These are phyloP conservation scores for Panulirus ornatus DNA, from an alignment of 1,140 invertebrate genomes.

Conservation along the genomic window DNA sequence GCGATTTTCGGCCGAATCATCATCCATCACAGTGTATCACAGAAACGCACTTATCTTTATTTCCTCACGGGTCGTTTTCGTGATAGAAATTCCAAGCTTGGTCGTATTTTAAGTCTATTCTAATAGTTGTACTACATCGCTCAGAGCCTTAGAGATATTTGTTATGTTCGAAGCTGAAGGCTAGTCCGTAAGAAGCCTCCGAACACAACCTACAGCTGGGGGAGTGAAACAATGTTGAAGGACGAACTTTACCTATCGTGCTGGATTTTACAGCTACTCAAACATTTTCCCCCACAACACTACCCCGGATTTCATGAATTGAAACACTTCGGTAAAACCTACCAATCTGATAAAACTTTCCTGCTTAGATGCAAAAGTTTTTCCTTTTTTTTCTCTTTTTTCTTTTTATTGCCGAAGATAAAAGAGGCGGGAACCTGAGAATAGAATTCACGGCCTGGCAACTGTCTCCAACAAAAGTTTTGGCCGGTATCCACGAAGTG, in stretches of 20 bases:
- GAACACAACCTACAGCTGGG: constrained; percentile 69
- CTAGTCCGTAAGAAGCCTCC: constrained; percentile 32
- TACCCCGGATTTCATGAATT: constrained; percentile 54
- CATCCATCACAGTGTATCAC: constrained; percentile 42
- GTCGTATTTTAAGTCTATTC: background rate
- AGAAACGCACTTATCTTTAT: background rate
- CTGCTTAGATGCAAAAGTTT: constrained; percentile 13
- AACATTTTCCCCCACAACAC: constrained; percentile 34
- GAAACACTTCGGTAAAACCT: constrained; percentile 19
- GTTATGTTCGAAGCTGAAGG: constrained; percentile 14
- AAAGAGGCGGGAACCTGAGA: constrained; percentile 31
- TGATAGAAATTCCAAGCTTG: background rate
- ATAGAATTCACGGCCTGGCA: constrained; percentile 62
- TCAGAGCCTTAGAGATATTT: background rate
- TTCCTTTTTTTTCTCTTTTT: background rate
- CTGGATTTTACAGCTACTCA: constrained; percentile 8
- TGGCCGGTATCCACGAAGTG: constrained; percentile 67
- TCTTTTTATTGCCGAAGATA: constrained; percentile 31
- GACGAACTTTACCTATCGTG: constrained; percentile 65
- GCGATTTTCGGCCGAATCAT: constrained; percentile 55
- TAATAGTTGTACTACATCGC: background rate
- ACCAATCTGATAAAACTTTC: constrained; percentile 51
- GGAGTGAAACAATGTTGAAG: constrained; percentile 67
- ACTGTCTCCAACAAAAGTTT: constrained; percentile 64
- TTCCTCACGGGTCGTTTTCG: background rate